Evolutionary conservation across 2,888 invertebrate genomes (phyloP), one percentile per base, ranked within the genome.

Genomic region (Cantharis flavilabris): DNA sequence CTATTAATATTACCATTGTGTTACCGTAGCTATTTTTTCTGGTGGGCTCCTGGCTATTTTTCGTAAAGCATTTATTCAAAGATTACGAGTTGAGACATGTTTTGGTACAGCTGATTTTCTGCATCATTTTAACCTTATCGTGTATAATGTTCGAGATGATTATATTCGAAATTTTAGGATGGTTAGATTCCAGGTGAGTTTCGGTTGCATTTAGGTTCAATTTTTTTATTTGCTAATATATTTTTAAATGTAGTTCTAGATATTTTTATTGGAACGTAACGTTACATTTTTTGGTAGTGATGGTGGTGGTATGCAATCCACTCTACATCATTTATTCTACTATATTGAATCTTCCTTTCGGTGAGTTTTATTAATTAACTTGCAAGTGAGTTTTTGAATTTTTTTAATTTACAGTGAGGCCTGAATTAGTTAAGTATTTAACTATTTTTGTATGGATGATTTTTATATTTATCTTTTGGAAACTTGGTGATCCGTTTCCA

Each of bases 111-210:
- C 90, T 99, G 4, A 96, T 98, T 86, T 99, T 99, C 88, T 98
- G 99, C 0, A 92, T 95, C 26, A 99, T 98, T 49, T 97, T 99
- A 87, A 95, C 99, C 0, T 90, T 99, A 14, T 99, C 99, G 23
- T 98, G 99, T 86, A 97, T 98, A 2, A 98, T 99, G 97, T 99
- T 99, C 89, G 99, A 99, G 88, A 90, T 99, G 76, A 99, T 99
- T 79, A 99, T 99, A 86, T 99, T 99, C 90, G 99, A 99, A 91
- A 99, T 99, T 82, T 91, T 98, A 77, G 98, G 96, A 30, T 93
- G 98, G 81, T 90, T 99, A 80, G 97, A 98, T 87, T 93, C 96
- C 18, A 96, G 95, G 95, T 98, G 92, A 81, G 82, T 81, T 85
- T 86, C 69, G 72, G 69, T 67, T 76, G 72, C 16, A 69, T 69